Percentiles rank a stretch among this genome's conserved stretches.
These are phyloP conservation scores for Pegea sp. DNA, from an alignment of 23 tunicate genomes.

Conservation along the genomic window DNA sequence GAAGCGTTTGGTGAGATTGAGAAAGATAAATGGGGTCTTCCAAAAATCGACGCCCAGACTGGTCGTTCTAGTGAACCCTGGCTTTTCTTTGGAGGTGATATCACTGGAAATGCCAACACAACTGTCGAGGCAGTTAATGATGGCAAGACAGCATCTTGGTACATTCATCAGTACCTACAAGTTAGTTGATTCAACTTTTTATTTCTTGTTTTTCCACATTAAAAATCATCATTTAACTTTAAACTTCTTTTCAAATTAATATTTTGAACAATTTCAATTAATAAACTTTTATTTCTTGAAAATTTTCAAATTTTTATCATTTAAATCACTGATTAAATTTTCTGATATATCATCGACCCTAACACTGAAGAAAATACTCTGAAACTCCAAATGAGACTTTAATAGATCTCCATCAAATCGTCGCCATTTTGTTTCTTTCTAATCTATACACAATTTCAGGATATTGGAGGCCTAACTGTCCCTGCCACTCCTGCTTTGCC, in stretches of 20 bases:
- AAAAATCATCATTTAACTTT: background rate
- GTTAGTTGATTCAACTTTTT: constrained; percentile 2
- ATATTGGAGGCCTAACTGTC: constrained; percentile 22
- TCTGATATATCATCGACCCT: no score
- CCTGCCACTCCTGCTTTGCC: constrained; percentile 44
- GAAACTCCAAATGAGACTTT: no score
- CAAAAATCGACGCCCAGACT: constrained; percentile 57
- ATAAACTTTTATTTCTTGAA: background rate
- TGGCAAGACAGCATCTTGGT: constrained; percentile 88
- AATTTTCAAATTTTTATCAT: background rate
- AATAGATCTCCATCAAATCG: no score
- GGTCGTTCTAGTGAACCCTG: constrained; percentile 45
- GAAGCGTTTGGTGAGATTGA: constrained; percentile 38
- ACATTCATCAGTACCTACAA: constrained; percentile 88
- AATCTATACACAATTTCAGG: constrained; percentile 7
- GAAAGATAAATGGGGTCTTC: constrained; percentile 74
- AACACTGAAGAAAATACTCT: no score
- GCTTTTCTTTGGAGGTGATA: constrained; percentile 96
- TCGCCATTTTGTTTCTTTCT: no score
- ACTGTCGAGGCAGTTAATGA: constrained; percentile 99
- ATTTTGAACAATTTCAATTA: background rate
- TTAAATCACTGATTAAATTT: background rate
- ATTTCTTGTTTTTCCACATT: background rate
- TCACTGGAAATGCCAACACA: constrained; percentile 79
- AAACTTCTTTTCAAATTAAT: background rate